These are phyloP conservation scores for Micromesistius poutassou DNA, from an alignment of 2,797 vertebrate genomes.

Conservation along the genomic window DNA sequence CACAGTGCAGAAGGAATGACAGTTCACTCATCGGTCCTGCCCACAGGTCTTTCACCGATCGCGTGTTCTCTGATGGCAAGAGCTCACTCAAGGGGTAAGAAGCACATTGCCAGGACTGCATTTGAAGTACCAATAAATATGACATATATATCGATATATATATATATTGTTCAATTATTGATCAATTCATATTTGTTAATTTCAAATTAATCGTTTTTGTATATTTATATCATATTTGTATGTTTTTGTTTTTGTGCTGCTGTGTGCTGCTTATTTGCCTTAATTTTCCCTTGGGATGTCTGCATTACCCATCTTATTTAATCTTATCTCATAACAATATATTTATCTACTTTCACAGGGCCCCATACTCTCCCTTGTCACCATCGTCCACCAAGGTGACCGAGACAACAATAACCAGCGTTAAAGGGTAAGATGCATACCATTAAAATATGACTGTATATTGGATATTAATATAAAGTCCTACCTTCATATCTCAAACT, in stretches of 20 bases:
- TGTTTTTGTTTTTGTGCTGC: background rate
- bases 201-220: background rate
- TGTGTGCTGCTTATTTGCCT: background rate
- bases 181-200: too few species aligned
- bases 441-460: background rate
- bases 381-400: slow-evolving; percentile 60
- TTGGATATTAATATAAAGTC: too few species aligned
- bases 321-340: background rate
- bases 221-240: too few species aligned
- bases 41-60: slow-evolving; percentile 55
- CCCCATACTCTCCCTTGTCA: slow-evolving; percentile 38
- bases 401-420: slow-evolving; percentile 40
- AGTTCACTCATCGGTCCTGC: slow-evolving; percentile 2
- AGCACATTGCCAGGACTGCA: slow-evolving; percentile 4
- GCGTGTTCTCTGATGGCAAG: slow-evolving; percentile 49
- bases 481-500: too few species aligned
- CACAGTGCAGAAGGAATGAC: background rate
- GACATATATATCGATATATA: background rate
- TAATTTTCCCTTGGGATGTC: background rate
- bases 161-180: too few species aligned
- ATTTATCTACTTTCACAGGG: slow-evolving; percentile 51
- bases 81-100: slow-evolving; percentile 63
- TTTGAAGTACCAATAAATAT: background rate
- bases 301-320: background rate
- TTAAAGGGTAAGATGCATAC: slow-evolving; percentile 40